Evolutionary conservation across 2,888 invertebrate species (phyloP).

Genomic region (Agriopis leucophaearia): DNA sequence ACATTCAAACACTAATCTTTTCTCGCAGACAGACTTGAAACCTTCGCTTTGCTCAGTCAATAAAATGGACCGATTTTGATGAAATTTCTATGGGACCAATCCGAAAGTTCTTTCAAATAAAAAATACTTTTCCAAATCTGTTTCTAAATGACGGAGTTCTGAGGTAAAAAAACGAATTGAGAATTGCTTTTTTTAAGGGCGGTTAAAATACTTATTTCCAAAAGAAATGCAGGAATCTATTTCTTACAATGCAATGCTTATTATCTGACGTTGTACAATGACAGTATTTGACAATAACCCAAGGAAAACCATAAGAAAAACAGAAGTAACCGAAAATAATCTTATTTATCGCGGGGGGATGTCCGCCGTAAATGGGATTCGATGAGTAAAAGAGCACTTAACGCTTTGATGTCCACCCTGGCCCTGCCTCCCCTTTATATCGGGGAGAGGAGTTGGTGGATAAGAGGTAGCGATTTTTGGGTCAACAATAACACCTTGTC

Average conservation of each 20-base stretch:
- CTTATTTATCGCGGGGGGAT: slow-evolving; percentile 81
- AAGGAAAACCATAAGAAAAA: slow-evolving; percentile 52
- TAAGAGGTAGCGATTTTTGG: slow-evolving; percentile 42
- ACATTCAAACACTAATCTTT: too few relatives aligned
- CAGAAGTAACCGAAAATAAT: slow-evolving; percentile 74
- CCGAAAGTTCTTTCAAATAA: too few relatives aligned
- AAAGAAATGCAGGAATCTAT: background rate
- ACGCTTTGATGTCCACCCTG: slow-evolving; percentile 84
- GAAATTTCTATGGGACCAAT: too few relatives aligned
- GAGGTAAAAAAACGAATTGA: too few relatives aligned
- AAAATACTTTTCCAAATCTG: too few relatives aligned
- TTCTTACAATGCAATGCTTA: background rate
- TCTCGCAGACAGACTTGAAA: too few relatives aligned
- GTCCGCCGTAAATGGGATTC: slow-evolving; percentile 72
- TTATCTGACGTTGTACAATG: background rate
- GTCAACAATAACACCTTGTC: background rate
- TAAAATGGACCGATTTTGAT: too few relatives aligned
- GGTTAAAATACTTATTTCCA: background rate
- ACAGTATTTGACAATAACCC: slow-evolving; percentile 12
- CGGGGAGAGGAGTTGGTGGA: slow-evolving; percentile 29
- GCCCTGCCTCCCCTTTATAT: slow-evolving; percentile 68
- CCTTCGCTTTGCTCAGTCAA: too few relatives aligned
- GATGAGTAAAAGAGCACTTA: slow-evolving; percentile 82
- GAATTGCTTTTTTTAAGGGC: too few relatives aligned
- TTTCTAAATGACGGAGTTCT: too few relatives aligned